Conservation (phyloP, 2,113 vertebrate genomes). For the Bolborhynchus lineola region DNA sequence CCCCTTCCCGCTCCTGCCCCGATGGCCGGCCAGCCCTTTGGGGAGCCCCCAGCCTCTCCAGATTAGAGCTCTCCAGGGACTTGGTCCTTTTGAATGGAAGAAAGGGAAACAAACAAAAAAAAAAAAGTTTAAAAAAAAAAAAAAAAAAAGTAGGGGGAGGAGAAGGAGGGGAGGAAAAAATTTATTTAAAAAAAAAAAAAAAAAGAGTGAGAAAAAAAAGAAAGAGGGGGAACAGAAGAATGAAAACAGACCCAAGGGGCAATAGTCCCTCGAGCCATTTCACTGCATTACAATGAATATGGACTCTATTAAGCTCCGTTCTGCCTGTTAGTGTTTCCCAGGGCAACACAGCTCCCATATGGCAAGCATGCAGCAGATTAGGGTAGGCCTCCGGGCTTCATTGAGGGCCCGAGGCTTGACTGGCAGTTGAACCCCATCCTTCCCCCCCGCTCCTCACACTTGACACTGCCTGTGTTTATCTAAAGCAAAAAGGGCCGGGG, state of each 20-base stretch:
- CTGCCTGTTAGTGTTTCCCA: conserved; percentile 98
- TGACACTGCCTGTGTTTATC: conserved; percentile 99
- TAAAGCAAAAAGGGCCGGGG: conserved; percentile 78
- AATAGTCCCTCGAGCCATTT: conserved; percentile 87
- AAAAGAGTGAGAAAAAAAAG: conserved; percentile 50
- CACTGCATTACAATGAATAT: conserved; percentile 99
- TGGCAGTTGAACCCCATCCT: conserved; percentile 87
- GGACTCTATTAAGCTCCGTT: conserved; percentile 99
- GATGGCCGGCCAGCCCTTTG: background rate
- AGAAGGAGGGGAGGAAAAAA: conserved; percentile 53
- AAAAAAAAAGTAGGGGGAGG: background rate
- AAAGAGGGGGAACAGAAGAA: conserved; percentile 74
- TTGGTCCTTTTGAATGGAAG: conserved; percentile 66
- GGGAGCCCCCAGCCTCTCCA: conserved; percentile 65
- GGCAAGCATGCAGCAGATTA: conserved; percentile 92
- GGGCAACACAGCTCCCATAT: conserved; percentile 98
- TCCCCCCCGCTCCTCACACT: conserved; percentile 86
- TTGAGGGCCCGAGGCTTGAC: conserved; percentile 81
- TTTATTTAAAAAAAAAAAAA: background rate
- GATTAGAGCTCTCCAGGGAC: conserved; percentile 73
- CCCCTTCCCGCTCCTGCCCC: background rate
- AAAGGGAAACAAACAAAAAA: background rate
- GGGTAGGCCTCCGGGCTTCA: conserved; percentile 81
- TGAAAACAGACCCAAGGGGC: conserved; percentile 82
- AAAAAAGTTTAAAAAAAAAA: too few relatives aligned